These are phyloP conservation scores for Neodiprion fabricii DNA, from an alignment of 1,140 invertebrate genomes.

Conservation along the genomic window DNA sequence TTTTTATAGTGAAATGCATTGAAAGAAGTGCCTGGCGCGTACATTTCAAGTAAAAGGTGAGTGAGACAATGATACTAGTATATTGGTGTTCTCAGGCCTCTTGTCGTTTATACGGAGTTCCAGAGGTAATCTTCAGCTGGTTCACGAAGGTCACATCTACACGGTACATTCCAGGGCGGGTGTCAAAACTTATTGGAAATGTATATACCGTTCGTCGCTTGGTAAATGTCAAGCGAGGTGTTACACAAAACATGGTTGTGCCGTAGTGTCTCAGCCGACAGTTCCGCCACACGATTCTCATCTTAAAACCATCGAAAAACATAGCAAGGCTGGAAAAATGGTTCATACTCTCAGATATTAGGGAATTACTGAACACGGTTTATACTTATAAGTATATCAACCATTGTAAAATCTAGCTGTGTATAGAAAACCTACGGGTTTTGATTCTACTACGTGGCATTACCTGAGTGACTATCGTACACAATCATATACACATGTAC, in stretches of 20 bases:
- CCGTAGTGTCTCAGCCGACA: not conserved
- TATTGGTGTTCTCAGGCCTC: conserved; percentile 6
- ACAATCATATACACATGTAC: too few relatives aligned
- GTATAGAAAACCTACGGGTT: too few relatives aligned
- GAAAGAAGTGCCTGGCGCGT: not conserved
- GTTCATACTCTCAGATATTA: not conserved
- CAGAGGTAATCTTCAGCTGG: not conserved
- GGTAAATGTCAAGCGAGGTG: conserved; percentile 2
- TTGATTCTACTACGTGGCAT: too few relatives aligned
- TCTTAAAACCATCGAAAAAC: not conserved
- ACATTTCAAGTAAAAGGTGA: not conserved
- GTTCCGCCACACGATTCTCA: not conserved
- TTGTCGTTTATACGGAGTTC: conserved; percentile 1
- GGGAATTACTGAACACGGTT: not conserved
- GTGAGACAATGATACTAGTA: conserved; percentile 1
- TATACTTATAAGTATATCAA: too few relatives aligned
- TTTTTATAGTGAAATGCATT: too few relatives aligned
- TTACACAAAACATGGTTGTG: not conserved
- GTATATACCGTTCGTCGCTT: not conserved
- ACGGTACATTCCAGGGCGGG: conserved; percentile 3
- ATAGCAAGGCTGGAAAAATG: not conserved
- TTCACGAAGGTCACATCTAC: conserved; percentile 1
- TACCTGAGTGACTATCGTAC: too few relatives aligned
- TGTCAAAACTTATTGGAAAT: not conserved
- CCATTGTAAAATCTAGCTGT: too few relatives aligned